Evolutionary conservation across 2,113 vertebrate species (phyloP).

Genomic region (Channa argus): DNA sequence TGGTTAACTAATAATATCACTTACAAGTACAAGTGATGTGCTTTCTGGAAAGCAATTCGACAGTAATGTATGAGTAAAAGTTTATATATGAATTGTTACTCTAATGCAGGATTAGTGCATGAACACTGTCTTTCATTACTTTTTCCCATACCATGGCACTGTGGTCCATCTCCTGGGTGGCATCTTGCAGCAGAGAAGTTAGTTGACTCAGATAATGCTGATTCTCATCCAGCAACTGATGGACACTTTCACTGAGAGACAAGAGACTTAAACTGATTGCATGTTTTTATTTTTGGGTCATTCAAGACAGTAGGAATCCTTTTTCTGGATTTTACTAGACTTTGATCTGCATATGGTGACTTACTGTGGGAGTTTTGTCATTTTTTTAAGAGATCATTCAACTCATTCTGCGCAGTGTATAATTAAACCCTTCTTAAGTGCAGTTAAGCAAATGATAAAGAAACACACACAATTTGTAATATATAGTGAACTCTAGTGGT

Average conservation of each 20-base stretch:
- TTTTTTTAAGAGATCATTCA: not conserved
- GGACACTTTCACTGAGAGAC: conserved; percentile 84
- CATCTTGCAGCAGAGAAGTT: conserved; percentile 89
- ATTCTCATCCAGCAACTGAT: conserved; percentile 91
- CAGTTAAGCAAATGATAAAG: too few relatives aligned
- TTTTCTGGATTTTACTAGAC: too few relatives aligned
- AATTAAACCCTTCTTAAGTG: not conserved
- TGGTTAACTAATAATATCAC: too few relatives aligned
- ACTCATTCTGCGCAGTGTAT: not conserved
- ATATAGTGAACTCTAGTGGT: too few relatives aligned
- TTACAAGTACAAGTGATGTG: not conserved
- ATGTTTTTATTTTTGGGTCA: not conserved
- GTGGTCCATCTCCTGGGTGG: conserved; percentile 84
- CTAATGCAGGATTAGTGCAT: not conserved
- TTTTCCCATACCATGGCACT: conserved; percentile 85
- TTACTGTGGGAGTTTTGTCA: too few relatives aligned
- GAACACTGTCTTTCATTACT: not conserved
- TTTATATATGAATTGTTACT: not conserved
- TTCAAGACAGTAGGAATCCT: not conserved
- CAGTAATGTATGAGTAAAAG: not conserved
- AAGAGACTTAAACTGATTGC: not conserved
- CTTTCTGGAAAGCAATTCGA: not conserved
- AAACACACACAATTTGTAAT: too few relatives aligned
- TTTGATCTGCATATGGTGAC: too few relatives aligned
- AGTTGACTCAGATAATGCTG: conserved; percentile 89